Evolutionary conservation across 1,140 invertebrate species (phyloP).

Genomic region (Plodia interpunctella): DNA sequence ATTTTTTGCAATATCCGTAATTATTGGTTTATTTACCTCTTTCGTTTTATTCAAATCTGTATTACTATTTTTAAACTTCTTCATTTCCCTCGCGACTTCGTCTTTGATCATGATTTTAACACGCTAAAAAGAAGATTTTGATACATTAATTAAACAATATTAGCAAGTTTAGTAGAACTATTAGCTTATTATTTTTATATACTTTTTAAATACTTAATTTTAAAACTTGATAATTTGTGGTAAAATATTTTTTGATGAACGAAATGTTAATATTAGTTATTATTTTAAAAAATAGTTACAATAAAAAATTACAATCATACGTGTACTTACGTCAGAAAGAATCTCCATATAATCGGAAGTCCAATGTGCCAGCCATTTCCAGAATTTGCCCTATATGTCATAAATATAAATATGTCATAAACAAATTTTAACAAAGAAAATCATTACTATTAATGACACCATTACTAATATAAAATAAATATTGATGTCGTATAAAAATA

Average conservation of each 20-base stretch:
- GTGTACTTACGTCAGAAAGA: constrained; percentile 26
- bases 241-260: too few species aligned
- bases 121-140: constrained; percentile 20
- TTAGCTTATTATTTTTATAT: too few species aligned
- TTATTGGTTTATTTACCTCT: constrained; percentile 5
- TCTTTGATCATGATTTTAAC: constrained; percentile 25
- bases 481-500: too few species aligned
- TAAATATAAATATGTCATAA: neutral
- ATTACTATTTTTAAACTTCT: constrained; percentile 12
- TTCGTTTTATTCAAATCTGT: neutral
- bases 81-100: constrained; percentile 26
- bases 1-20: neutral
- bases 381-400: constrained; percentile 20
- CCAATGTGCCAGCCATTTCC: constrained; percentile 32
- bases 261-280: too few species aligned
- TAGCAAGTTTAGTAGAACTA: too few species aligned
- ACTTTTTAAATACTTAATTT: too few species aligned
- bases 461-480: too few species aligned
- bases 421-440: too few species aligned
- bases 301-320: too few species aligned
- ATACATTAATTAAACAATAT: neutral
- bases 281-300: too few species aligned
- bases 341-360: constrained; percentile 25
- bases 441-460: too few species aligned
- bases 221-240: too few species aligned